A percentile compares a stretch with the other conserved stretches of the same genome.
phyloP scores from a whole-genome alignment of 2,888 invertebrate species.

The Limnephilus auricula region DNA sequence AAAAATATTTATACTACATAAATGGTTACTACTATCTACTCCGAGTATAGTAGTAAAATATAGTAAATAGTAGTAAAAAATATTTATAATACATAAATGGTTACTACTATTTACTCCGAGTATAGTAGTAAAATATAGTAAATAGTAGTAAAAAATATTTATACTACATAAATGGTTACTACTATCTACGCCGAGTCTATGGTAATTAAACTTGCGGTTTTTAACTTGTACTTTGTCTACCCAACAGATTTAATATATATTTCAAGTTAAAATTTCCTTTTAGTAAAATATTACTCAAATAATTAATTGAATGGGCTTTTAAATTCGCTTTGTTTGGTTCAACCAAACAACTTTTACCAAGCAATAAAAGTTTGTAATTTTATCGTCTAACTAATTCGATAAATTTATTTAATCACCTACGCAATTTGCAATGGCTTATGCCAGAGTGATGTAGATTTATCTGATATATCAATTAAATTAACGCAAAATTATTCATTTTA shows the following conservation, averaged over 20 bases:
- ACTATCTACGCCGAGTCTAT: too few species aligned
- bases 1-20: too few species aligned
- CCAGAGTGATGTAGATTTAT: background rate
- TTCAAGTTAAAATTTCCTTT: background rate
- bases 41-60: too few species aligned
- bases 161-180: too few species aligned
- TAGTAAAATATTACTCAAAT: background rate
- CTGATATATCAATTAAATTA: background rate
- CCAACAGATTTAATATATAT: background rate
- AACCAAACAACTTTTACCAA: background rate
- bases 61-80: too few species aligned
- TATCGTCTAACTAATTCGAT: background rate
- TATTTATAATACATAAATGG: too few species aligned
- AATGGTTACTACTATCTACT: too few species aligned
- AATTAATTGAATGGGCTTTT: background rate
- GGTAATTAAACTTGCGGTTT: too few species aligned
- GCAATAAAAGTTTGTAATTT: background rate
- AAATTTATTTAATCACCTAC: slow-evolving; percentile 10
- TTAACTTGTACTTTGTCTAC: too few species aligned
- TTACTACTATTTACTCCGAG: too few species aligned
- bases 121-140: too few species aligned
- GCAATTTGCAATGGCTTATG: background rate
- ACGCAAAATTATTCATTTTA: background rate
- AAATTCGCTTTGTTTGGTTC: background rate
- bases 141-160: too few species aligned